Conservation (phyloP, 2,888 invertebrate species). For the Eulithis testata region DNA sequence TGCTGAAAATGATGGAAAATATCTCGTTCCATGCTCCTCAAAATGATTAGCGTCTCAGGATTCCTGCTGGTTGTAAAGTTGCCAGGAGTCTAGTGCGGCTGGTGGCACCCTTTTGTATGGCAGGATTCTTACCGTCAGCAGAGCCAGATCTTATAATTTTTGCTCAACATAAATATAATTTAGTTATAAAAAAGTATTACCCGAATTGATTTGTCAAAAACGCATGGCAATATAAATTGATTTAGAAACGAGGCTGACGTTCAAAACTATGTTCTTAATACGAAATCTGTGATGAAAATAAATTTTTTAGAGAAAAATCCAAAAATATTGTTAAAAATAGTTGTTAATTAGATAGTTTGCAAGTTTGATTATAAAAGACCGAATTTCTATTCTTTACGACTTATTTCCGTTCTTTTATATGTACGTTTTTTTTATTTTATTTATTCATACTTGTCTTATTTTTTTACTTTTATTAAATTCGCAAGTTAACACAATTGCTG, state of each 20-base stretch:
- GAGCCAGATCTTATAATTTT: constrained; percentile 7
- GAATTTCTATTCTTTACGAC: no score
- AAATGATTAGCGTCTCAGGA: no score
- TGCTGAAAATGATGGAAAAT: no score
- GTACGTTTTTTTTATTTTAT: not conserved
- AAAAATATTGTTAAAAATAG: constrained; percentile 52
- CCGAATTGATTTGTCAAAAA: constrained; percentile 15
- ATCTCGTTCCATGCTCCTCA: no score
- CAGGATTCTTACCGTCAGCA: not conserved
- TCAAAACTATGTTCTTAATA: constrained; percentile 28
- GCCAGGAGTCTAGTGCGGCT: no score
- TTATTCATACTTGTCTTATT: not conserved
- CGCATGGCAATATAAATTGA: constrained; percentile 20
- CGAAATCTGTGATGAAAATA: constrained; percentile 53
- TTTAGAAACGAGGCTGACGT: constrained; percentile 20
- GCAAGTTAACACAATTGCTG: constrained; percentile 33
- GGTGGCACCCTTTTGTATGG: not conserved
- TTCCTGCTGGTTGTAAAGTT: no score
- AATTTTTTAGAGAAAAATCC: constrained; percentile 48
- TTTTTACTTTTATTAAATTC: constrained; percentile 21
- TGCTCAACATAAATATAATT: constrained; percentile 15
- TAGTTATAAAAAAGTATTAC: constrained; percentile 3
- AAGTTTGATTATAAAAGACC: constrained; percentile 25
- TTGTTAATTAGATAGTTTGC: constrained; percentile 44
- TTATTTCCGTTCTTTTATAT: no score